phyloP scores from a whole-genome alignment of 1,140 invertebrate genomes.

The Ceratina calcarata region DNA sequence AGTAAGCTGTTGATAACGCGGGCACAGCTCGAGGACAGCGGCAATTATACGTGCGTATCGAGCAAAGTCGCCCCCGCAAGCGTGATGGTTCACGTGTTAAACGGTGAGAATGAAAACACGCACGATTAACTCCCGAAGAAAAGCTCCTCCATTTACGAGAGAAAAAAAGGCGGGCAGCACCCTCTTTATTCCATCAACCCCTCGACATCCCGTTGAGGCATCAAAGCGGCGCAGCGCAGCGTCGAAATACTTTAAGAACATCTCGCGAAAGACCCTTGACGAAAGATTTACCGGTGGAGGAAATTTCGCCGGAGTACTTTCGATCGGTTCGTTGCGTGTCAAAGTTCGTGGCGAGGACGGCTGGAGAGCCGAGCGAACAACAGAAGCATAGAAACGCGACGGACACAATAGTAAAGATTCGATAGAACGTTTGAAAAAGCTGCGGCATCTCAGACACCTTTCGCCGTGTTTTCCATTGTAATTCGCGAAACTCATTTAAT shows the following conservation, averaged over 20 bases:
- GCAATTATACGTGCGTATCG: conserved; percentile 92
- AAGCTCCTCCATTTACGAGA: too few relatives aligned
- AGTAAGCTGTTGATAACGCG: conserved; percentile 93
- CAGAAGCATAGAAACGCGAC: background rate
- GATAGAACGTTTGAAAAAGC: background rate
- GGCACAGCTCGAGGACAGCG: conserved; percentile 90
- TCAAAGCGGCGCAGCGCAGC: background rate
- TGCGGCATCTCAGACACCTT: background rate
- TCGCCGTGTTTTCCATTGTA: background rate
- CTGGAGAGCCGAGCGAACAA: too few relatives aligned
- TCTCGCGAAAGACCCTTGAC: background rate
- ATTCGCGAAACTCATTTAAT: conserved; percentile 10
- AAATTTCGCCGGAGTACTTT: background rate
- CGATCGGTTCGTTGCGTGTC: background rate
- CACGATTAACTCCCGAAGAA: background rate
- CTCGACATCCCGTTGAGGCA: conserved; percentile 2
- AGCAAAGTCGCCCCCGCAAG: conserved; percentile 91
- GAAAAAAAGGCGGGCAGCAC: background rate
- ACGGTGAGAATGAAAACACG: conserved; percentile 83
- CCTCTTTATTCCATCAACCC: conserved; percentile 4
- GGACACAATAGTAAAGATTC: too few relatives aligned
- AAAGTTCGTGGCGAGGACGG: background rate
- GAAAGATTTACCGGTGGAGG: background rate
- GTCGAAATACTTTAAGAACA: conserved; percentile 8
- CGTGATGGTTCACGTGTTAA: conserved; percentile 92